Base-by-base conservation (phyloP, 1,140 invertebrate species). In the Scaptomyza montana region DNA sequence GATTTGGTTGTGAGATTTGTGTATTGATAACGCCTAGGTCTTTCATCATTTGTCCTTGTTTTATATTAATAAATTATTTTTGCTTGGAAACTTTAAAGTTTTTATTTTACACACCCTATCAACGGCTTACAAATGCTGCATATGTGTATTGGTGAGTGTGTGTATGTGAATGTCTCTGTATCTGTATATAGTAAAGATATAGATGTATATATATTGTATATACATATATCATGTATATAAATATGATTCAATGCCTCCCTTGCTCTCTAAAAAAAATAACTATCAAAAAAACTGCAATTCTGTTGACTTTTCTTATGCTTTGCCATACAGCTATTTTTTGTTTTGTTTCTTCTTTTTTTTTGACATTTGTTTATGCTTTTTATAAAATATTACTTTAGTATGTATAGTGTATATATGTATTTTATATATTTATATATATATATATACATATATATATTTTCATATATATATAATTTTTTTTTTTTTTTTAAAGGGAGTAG, bases 361-460 rank as follows among this genome's bases (percentile, higher is more conserved):
- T 25, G 21, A 25, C 21, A 25, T 25, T 25, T 25, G 21, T 25
- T 68, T 55, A 66, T 67, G 50, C 41, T 71, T 80, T 89, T 85
- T 90, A 86, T 90, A 91, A 89, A 89, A 89, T 86, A 89, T 89
- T 90, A 89, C 66, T 79, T 86, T 72, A 86, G 75, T 78, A 86
- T 86, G 82, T 90, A 84, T 87, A 77, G 73, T 78, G 72, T 90
- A 84, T 90, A 81, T 82, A 77, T 89, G 73, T 89, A 73, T 77
- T 85, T 68, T 90, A 16, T 16, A n/a, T 21, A 80, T 89, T 84
- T 84, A 55, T 70, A 65, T 70, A 69, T 64, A 25, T 33, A 25
- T 60, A 54, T 49, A 13, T 55, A 21, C 60, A n/a, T n/a, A n/a
- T n/a, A n/a, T n/a, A n/a, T n/a, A n/a, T 25, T 43, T 39, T 39